These are phyloP conservation scores for Sesamia nonagrioides DNA, from an alignment of 1,140 invertebrate species.

Conservation along the genomic window DNA sequence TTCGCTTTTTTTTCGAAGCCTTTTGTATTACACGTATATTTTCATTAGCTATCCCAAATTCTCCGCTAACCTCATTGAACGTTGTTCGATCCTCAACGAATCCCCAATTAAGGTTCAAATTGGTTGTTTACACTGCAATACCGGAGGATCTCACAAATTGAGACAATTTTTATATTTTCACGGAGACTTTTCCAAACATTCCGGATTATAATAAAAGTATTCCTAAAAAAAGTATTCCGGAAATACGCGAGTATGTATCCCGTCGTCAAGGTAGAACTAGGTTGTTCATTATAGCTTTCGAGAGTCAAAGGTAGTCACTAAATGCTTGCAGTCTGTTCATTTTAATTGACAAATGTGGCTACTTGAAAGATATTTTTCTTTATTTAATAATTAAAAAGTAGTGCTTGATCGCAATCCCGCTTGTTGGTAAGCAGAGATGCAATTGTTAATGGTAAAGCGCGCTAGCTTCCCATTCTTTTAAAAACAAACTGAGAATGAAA, in stretches of 20 bases:
- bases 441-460: too few species aligned
- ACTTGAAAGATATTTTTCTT: too few species aligned
- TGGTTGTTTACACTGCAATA: conserved; percentile 1
- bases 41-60: not conserved
- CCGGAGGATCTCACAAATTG: not conserved
- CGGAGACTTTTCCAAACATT: not conserved
- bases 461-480: too few species aligned
- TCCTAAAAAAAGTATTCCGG: too few species aligned
- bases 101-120: conserved; percentile 23
- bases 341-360: too few species aligned
- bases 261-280: too few species aligned
- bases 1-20: too few species aligned
- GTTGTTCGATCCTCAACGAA: conserved; percentile 7
- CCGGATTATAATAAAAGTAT: too few species aligned
- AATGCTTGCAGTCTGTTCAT: not conserved
- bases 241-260: not conserved
- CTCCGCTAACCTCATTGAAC: not conserved
- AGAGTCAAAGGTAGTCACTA: not conserved
- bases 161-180: conserved; percentile 16
- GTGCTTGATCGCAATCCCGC: too few species aligned
- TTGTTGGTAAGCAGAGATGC: too few species aligned
- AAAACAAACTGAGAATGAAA: too few species aligned
- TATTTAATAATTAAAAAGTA: too few species aligned
- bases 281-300: not conserved
- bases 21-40: not conserved